Conservation (phyloP, 2,797 vertebrate species). For the Cirrhinus mrigala region DNA sequence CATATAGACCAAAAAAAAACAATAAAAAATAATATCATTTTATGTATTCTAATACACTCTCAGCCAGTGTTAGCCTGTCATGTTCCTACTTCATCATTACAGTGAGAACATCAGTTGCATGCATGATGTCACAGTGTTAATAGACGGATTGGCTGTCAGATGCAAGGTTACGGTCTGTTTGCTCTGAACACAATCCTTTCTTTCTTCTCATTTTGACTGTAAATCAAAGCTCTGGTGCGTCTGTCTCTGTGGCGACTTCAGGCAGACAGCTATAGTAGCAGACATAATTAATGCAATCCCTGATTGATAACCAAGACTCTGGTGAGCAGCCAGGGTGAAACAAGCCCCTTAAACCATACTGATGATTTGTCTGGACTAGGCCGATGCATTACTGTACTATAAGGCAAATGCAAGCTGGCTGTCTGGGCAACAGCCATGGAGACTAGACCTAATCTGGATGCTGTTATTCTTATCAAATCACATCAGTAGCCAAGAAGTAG, state of each 20-base stretch:
- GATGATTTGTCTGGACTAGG: slow-evolving; percentile 57
- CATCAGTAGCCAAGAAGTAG: slow-evolving; percentile 33
- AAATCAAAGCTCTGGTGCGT: slow-evolving; percentile 52
- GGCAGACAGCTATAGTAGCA: slow-evolving; percentile 32
- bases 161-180: slow-evolving; percentile 49
- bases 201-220: slow-evolving; percentile 56
- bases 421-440: slow-evolving; percentile 38
- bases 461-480: slow-evolving; percentile 34
- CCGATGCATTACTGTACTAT: slow-evolving; percentile 39
- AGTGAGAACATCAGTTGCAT: slow-evolving; percentile 14
- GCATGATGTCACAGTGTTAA: slow-evolving; percentile 45
- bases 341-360: slow-evolving; percentile 33
- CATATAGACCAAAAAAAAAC: neutral
- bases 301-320: slow-evolving; percentile 60
- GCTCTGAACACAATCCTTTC: slow-evolving; percentile 34
- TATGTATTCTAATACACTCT: slow-evolving; percentile 17
- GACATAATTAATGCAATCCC: slow-evolving; percentile 65
- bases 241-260: slow-evolving; percentile 46
- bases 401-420: slow-evolving; percentile 38
- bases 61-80: neutral
- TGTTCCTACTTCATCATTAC: slow-evolving; percentile 17
- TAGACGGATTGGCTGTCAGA: slow-evolving; percentile 39
- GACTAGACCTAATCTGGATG: slow-evolving; percentile 47
- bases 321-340: slow-evolving; percentile 47
- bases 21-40: neutral